These are phyloP conservation scores for Tenthredo mesomela DNA, from an alignment of 2,888 invertebrate genomes.

Conservation along the genomic window DNA sequence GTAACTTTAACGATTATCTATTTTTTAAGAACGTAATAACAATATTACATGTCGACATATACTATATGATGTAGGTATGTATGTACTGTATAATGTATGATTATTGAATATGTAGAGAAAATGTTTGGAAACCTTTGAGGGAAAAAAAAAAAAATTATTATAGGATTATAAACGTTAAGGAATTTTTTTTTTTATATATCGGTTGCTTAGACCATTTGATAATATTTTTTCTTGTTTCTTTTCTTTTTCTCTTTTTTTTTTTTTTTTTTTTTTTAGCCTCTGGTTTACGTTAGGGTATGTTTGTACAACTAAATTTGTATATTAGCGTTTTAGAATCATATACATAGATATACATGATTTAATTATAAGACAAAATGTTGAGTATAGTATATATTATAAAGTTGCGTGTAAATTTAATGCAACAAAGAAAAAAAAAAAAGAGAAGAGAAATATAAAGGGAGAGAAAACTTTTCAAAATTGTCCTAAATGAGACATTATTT, in stretches of 20 bases:
- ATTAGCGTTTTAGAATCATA: neutral
- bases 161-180: neutral
- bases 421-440: neutral
- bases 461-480: neutral
- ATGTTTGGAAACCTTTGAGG: neutral
- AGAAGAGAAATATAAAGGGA: neutral
- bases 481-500: neutral
- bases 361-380: neutral
- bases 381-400: neutral
- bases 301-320: slow-evolving; percentile 7
- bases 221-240: neutral
- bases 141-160: neutral
- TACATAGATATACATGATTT: neutral
- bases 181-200: slow-evolving; percentile 9
- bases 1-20: slow-evolving; percentile 14
- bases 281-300: neutral
- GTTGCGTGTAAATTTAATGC: neutral
- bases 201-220: slow-evolving; percentile 23
- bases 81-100: neutral
- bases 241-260: neutral
- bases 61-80: neutral
- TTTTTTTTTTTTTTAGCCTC: neutral
- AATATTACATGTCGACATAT: neutral
- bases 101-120: neutral
- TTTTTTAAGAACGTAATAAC: slow-evolving; percentile 12